These are phyloP conservation scores for Ferdinandea cuprea DNA, from an alignment of 2,888 invertebrate species.

Conservation along the genomic window DNA sequence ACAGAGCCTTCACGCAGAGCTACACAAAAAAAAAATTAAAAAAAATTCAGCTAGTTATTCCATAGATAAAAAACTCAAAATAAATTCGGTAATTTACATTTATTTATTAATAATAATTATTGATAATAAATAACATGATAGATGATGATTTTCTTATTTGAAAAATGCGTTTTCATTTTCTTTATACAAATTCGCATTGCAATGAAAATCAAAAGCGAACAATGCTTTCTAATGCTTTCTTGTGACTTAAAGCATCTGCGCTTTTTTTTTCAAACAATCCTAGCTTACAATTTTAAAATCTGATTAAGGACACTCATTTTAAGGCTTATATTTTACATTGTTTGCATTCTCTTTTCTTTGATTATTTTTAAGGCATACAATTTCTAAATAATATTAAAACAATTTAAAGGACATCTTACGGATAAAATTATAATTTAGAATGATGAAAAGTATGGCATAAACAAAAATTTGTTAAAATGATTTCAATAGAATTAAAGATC, in stretches of 20 bases:
- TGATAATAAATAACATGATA: slow-evolving; percentile 67
- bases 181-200: slow-evolving; percentile 12
- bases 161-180: background rate
- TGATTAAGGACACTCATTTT: slow-evolving; percentile 71
- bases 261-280: slow-evolving; percentile 11
- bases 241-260: background rate
- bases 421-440: background rate
- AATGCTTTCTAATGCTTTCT: slow-evolving; percentile 1
- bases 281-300: slow-evolving; percentile 38
- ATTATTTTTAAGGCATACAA: slow-evolving; percentile 33
- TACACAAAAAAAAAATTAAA: too few relatives aligned
- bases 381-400: slow-evolving; percentile 24
- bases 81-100: slow-evolving; percentile 18
- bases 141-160: slow-evolving; percentile 39
- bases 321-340: slow-evolving; percentile 53
- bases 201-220: slow-evolving; percentile 1
- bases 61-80: background rate
- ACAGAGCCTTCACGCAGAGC: too few relatives aligned
- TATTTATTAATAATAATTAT: slow-evolving; percentile 49
- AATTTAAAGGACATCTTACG: slow-evolving; percentile 6
- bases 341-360: slow-evolving; percentile 18
- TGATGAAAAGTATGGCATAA: background rate
- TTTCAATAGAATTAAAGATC: background rate
- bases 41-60: too few relatives aligned
- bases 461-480: background rate